phyloP scores from a whole-genome alignment of 2,797 vertebrate species.

The Aplochiton taeniatus region DNA sequence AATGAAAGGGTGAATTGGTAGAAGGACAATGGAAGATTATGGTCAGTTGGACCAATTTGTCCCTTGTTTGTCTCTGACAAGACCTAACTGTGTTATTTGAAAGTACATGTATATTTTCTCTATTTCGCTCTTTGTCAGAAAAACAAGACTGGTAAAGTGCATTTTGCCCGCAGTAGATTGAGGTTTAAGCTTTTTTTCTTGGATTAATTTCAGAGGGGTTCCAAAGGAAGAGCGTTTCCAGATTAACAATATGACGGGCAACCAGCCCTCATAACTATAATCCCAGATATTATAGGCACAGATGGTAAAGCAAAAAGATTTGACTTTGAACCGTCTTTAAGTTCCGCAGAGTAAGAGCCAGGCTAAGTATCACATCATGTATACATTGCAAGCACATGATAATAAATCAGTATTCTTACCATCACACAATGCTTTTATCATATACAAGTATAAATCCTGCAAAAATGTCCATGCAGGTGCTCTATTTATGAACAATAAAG shows the following conservation, averaged over 20 bases:
- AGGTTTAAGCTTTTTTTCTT: constrained; percentile 22
- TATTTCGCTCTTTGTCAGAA: too few relatives aligned
- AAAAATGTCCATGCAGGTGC: background rate
- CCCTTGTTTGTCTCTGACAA: too few relatives aligned
- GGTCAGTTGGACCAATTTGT: constrained; percentile 6
- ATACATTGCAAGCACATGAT: background rate
- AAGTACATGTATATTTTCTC: too few relatives aligned
- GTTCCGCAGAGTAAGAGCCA: background rate
- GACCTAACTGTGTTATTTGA: too few relatives aligned
- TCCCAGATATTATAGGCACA: constrained; percentile 38
- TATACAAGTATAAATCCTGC: too few relatives aligned
- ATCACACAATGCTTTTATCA: too few relatives aligned
- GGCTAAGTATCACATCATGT: background rate
- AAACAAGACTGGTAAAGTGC: too few relatives aligned
- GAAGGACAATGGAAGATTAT: background rate
- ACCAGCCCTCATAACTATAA: constrained; percentile 39
- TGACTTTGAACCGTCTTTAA: background rate
- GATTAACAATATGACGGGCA: constrained; percentile 48
- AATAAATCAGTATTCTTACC: too few relatives aligned
- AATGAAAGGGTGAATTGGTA: background rate
- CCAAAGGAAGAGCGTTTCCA: constrained; percentile 47
- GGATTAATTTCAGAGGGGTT: constrained; percentile 45
- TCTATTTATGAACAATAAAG: background rate
- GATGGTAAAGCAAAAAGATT: constrained; percentile 19
- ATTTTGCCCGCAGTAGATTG: too few relatives aligned